Evolutionary conservation across 2,113 vertebrate species (phyloP).

Genomic region (Camelus bactrianus): DNA sequence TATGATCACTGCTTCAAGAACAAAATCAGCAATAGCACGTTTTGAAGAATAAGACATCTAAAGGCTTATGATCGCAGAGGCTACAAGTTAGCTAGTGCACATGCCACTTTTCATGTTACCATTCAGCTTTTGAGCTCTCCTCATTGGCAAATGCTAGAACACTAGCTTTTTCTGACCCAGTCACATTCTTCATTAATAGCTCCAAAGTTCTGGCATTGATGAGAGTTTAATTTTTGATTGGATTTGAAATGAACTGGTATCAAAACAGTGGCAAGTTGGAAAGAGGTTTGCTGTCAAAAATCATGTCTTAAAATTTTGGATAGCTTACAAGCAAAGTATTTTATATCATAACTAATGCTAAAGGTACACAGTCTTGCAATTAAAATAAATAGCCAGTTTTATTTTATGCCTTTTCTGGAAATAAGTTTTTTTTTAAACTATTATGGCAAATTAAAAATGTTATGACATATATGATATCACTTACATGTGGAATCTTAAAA

Average conservation of each 20-base stretch:
- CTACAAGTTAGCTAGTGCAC: background rate
- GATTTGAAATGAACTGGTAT: background rate
- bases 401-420: background rate
- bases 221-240: background rate
- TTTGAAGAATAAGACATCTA: conserved; percentile 34
- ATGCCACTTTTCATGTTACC: background rate
- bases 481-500: too few species aligned
- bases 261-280: background rate
- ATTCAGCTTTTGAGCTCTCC: background rate
- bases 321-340: background rate
- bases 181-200: background rate
- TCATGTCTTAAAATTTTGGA: background rate
- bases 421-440: background rate
- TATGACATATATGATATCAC: too few species aligned
- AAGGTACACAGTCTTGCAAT: background rate
- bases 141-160: background rate
- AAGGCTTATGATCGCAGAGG: background rate
- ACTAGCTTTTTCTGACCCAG: background rate
- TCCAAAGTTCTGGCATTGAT: background rate
- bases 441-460: background rate
- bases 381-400: background rate
- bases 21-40: background rate
- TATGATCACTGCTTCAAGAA: conserved; percentile 60
- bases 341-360: background rate
- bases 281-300: background rate